These are phyloP conservation scores for Leptosomus discolor DNA, from an alignment of 2,113 vertebrate species.

Conservation along the genomic window DNA sequence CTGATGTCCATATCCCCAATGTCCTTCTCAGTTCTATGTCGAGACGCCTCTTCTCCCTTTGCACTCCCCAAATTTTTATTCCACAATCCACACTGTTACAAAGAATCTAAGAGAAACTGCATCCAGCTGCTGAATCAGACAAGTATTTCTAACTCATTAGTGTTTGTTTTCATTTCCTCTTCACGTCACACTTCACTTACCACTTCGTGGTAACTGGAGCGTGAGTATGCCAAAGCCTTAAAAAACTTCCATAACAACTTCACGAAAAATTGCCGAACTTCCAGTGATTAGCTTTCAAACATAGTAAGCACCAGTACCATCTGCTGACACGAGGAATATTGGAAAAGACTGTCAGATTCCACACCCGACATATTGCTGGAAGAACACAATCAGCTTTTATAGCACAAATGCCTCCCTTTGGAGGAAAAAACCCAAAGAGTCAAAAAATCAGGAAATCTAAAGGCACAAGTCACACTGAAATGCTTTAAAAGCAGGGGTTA, in stretches of 20 bases:
- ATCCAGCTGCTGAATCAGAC: background rate
- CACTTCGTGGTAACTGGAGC: background rate
- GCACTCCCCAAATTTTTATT: background rate
- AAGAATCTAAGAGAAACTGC: background rate
- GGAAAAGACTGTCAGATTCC: background rate
- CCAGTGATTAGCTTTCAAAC: background rate
- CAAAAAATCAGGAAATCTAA: background rate
- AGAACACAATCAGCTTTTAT: constrained; percentile 11
- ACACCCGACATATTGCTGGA: background rate
- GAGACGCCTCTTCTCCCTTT: background rate
- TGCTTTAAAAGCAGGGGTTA: background rate
- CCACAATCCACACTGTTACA: background rate
- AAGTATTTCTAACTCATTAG: background rate
- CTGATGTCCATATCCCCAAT: constrained; percentile 3
- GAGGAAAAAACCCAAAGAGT: background rate
- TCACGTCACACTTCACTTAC: background rate
- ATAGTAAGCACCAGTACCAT: background rate
- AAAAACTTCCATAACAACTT: background rate
- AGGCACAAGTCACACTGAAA: background rate
- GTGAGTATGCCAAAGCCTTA: background rate
- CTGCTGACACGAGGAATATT: background rate
- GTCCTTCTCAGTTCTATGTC: background rate
- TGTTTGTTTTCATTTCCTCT: background rate
- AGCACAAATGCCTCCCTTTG: background rate
- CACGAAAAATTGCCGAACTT: background rate